A percentile compares a stretch with the other conserved stretches of the same genome.
Evolutionary conservation across 2,888 invertebrate species (phyloP).

Genomic region (Oscheius onirici): DNA sequence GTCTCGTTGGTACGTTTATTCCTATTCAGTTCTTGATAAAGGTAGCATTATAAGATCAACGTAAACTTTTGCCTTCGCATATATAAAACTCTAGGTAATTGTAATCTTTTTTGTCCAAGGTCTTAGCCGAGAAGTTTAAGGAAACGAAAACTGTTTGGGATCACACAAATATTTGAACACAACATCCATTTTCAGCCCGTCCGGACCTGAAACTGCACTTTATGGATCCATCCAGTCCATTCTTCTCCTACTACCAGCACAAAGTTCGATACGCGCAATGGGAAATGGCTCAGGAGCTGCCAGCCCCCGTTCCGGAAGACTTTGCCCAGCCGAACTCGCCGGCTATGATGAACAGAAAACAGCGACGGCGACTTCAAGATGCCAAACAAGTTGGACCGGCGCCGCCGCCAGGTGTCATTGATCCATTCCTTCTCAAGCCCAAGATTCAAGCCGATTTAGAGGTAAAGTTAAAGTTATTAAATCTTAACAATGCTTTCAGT

Average conservation of each 20-base stretch:
- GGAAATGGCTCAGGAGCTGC: conserved; percentile 31
- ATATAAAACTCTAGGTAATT: too few relatives aligned
- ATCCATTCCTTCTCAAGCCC: conserved; percentile 36
- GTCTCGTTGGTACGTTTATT: conserved; percentile 72
- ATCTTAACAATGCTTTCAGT: conserved; percentile 24
- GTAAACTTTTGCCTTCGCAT: too few relatives aligned
- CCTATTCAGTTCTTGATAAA: too few relatives aligned
- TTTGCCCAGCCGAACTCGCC: neutral
- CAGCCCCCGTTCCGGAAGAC: neutral
- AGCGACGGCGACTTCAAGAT: conserved; percentile 47
- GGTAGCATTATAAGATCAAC: too few relatives aligned
- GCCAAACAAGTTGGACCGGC: conserved; percentile 25
- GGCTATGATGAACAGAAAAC: conserved; percentile 45
- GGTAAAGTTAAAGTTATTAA: neutral
- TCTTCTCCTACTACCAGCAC: conserved; percentile 53
- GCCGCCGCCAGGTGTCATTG: conserved; percentile 43
- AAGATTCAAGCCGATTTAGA: conserved; percentile 8
- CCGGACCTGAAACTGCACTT: conserved; percentile 54
- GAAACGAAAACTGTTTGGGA: too few relatives aligned
- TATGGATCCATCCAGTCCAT: conserved; percentile 49
- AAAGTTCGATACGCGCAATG: conserved; percentile 47
- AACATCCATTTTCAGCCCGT: conserved; percentile 34
- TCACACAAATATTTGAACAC: neutral
- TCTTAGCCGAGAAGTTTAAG: too few relatives aligned
- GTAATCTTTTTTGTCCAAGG: too few relatives aligned